These are phyloP conservation scores for Cerastis rubricosa DNA, from an alignment of 2,888 invertebrate species.

Conservation along the genomic window DNA sequence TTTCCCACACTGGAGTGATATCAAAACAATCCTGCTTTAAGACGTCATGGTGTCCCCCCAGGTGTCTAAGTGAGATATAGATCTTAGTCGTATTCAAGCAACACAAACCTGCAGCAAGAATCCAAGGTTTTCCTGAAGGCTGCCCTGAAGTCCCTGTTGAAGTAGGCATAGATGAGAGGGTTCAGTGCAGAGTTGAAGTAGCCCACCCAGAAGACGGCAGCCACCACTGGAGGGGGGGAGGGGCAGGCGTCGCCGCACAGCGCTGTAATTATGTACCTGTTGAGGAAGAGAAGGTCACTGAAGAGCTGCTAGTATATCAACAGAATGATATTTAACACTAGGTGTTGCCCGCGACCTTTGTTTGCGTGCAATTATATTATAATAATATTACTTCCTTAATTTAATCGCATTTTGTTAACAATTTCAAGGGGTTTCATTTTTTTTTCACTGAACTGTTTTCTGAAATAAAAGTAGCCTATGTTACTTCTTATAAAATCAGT, in stretches of 20 bases:
- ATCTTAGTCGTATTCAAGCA: neutral
- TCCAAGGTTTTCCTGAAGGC: slow-evolving; percentile 97
- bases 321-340: neutral
- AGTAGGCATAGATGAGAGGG: slow-evolving; percentile 99
- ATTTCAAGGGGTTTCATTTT: too few species aligned
- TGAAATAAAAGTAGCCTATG: too few species aligned
- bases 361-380: too few species aligned
- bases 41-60: too few species aligned
- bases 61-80: neutral
- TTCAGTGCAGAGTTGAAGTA: slow-evolving; percentile 94
- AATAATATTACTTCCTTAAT: too few species aligned
- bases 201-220: slow-evolving; percentile 98
- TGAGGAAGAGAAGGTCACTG: neutral
- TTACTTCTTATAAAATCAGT: too few species aligned
- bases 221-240: slow-evolving; percentile 96
- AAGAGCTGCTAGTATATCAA: neutral
- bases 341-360: too few species aligned
- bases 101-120: slow-evolving; percentile 92
- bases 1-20: too few species aligned
- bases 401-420: too few species aligned
- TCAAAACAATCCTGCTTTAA: too few species aligned
- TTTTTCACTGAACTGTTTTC: too few species aligned
- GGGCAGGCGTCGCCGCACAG: slow-evolving; percentile 95
- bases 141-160: slow-evolving; percentile 98
- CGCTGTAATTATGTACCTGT: slow-evolving; percentile 96